Conservation (phyloP, 2,797 vertebrate genomes). For the Enteromius anoplus region DNA sequence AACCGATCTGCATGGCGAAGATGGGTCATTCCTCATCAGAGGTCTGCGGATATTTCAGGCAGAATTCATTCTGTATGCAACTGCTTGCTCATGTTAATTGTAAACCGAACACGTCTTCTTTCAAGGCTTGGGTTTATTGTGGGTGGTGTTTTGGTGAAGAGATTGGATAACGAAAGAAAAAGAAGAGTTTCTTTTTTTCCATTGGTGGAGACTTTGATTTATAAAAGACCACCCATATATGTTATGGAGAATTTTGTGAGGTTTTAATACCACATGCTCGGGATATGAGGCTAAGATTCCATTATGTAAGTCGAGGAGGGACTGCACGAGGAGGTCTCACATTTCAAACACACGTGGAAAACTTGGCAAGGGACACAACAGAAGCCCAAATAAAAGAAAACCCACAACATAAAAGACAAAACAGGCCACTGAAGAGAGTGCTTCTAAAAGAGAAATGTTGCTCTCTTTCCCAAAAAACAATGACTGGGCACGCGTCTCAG, state of each 20-base stretch:
- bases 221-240: constrained; percentile 25
- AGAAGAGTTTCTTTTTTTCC: background rate
- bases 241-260: background rate
- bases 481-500: background rate
- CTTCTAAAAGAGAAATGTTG: constrained; percentile 1
- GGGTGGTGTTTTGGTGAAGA: background rate
- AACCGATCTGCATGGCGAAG: constrained; percentile 20
- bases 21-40: constrained; percentile 38
- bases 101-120: background rate
- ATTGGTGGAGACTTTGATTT: constrained; percentile 12
- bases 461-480: background rate
- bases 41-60: constrained; percentile 20
- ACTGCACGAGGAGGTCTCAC: constrained; percentile 37
- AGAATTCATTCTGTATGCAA: constrained; percentile 2
- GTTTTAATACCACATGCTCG: constrained; percentile 24
- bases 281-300: constrained; percentile 47
- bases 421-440: background rate
- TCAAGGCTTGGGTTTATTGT: background rate
- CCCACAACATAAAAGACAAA: constrained; percentile 19
- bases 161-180: background rate
- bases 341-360: constrained; percentile 50
- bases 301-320: constrained; percentile 24
- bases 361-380: constrained; percentile 34
- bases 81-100: background rate
- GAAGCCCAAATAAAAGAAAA: constrained; percentile 39